Evolutionary conservation across 2,888 invertebrate species (phyloP).

Genomic region (Meghimatium bilineatum): DNA sequence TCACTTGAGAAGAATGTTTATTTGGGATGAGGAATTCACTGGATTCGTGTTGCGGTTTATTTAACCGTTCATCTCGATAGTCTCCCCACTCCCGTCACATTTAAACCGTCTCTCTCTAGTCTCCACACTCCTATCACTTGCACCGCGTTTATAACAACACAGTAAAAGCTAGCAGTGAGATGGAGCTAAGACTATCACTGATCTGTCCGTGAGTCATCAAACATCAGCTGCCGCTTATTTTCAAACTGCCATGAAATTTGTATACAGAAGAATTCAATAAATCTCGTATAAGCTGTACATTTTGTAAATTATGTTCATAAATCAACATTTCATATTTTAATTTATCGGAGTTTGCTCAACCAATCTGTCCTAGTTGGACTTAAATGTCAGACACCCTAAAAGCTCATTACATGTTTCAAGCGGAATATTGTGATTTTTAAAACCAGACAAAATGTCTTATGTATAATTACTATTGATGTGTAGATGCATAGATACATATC

Average conservation of each 20-base stretch:
- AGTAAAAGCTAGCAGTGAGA: not conserved
- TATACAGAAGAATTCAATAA: not conserved
- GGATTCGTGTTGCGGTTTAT: not conserved
- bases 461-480: not conserved
- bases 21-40: not conserved
- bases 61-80: not conserved
- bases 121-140: not conserved
- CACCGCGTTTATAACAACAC: too few species aligned
- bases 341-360: constrained; percentile 25
- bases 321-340: not conserved
- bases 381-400: not conserved
- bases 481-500: not conserved
- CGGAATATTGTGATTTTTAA: constrained; percentile 38
- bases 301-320: constrained; percentile 9
- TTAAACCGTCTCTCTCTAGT: not conserved
- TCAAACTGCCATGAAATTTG: not conserved
- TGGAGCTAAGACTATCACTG: not conserved
- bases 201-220: not conserved
- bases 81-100: not conserved
- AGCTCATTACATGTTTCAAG: constrained; percentile 22
- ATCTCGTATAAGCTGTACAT: not conserved
- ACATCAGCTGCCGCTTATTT: not conserved
- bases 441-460: not conserved
- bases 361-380: not conserved
- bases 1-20: not conserved